Percentiles rank a stretch among this genome's conserved stretches.
Evolutionary conservation across 2,797 vertebrate species (phyloP).

Genomic region (Staurois parvus): DNA sequence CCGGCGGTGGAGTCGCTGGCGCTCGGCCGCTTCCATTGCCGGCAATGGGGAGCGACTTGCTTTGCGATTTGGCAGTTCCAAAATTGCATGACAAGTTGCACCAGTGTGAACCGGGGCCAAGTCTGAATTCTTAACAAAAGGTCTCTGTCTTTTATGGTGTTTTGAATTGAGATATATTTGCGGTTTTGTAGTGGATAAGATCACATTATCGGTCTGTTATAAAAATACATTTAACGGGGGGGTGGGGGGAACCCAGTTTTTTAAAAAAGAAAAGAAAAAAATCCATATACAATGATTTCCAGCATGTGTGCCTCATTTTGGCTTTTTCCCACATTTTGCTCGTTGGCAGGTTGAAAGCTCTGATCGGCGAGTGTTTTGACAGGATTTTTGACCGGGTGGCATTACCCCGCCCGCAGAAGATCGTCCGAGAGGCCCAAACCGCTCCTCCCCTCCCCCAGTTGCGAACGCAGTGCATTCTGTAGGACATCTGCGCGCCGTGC

Average conservation of each 20-base stretch:
- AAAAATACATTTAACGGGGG: neutral
- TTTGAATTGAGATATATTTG: neutral
- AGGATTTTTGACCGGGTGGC: conserved; percentile 58
- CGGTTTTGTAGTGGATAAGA: neutral
- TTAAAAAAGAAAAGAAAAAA: no score
- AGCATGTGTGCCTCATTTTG: conserved; percentile 52
- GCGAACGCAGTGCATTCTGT: conserved; percentile 41
- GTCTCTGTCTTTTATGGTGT: no score
- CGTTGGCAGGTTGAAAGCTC: conserved; percentile 59
- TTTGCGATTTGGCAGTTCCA: no score
- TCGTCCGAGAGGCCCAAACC: conserved; percentile 51
- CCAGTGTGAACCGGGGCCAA: no score
- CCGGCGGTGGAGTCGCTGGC: no score
- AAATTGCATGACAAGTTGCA: no score
- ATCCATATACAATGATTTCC: conserved; percentile 10
- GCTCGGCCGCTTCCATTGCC: no score
- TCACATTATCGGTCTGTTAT: neutral
- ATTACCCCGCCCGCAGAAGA: conserved; percentile 45
- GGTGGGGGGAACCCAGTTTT: neutral
- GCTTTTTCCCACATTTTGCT: conserved; percentile 56
- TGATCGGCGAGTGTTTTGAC: conserved; percentile 52
- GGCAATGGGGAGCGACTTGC: no score
- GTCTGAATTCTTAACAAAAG: no score
- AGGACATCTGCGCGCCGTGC: conserved; percentile 54
- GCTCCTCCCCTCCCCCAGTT: conserved; percentile 23